phyloP scores from a whole-genome alignment of 1,140 invertebrate genomes.

The Globodera ellingtonae region DNA sequence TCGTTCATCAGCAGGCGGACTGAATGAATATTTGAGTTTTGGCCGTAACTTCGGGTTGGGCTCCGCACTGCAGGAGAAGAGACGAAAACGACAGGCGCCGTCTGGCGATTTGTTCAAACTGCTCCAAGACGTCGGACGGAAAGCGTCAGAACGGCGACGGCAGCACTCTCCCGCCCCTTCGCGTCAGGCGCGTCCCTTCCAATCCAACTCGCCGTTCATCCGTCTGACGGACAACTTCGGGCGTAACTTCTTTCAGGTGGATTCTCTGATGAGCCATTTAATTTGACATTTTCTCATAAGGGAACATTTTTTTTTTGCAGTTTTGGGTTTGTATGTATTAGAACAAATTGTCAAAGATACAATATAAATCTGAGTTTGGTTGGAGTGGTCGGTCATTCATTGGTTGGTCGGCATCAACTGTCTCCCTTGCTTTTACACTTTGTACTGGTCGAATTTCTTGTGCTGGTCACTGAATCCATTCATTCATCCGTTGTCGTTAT shows the following conservation, averaged over 20 bases:
- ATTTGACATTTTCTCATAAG: too few relatives aligned
- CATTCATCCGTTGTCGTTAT: too few relatives aligned
- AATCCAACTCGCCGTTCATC: slow-evolving; percentile 29
- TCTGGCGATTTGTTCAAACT: slow-evolving; percentile 13
- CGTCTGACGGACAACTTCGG: slow-evolving; percentile 48
- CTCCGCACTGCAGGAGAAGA: slow-evolving; percentile 17
- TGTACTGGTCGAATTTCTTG: slow-evolving; percentile 3
- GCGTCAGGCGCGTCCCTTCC: slow-evolving; percentile 7
- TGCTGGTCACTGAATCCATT: not conserved
- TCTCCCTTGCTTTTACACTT: not conserved
- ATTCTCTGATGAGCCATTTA: too few relatives aligned
- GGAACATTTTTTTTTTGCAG: too few relatives aligned
- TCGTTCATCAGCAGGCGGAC: not conserved
- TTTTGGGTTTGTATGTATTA: too few relatives aligned
- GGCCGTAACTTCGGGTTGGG: slow-evolving; percentile 24
- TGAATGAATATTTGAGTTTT: slow-evolving; percentile 22
- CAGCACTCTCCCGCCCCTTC: slow-evolving; percentile 4
- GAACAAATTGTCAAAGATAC: not conserved
- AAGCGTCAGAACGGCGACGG: slow-evolving; percentile 10
- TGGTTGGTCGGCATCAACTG: not conserved
- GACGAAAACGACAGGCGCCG: slow-evolving; percentile 14
- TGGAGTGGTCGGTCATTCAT: not conserved
- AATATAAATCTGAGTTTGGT: not conserved
- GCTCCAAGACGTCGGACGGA: slow-evolving; percentile 17
- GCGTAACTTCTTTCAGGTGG: slow-evolving; percentile 46